phyloP scores from a whole-genome alignment of 2,888 invertebrate species.

The Beris morrisii region DNA sequence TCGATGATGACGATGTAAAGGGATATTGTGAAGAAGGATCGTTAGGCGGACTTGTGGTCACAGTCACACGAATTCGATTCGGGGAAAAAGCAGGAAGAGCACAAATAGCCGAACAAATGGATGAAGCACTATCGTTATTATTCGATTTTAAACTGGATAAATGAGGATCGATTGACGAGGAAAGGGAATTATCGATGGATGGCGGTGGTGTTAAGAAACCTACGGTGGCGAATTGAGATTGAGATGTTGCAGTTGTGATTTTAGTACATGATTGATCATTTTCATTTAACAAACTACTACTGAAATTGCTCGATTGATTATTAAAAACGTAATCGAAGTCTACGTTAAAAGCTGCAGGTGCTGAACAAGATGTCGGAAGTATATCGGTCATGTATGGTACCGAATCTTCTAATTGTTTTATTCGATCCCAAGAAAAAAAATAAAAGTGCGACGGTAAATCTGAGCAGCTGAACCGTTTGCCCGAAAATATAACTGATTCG shows the following conservation, averaged over 20 bases:
- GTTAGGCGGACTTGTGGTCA: constrained; percentile 20
- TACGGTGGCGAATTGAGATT: constrained; percentile 36
- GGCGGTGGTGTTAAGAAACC: constrained; percentile 1
- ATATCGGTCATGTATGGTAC: constrained; percentile 18
- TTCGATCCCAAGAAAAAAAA: not conserved
- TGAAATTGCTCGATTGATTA: not conserved
- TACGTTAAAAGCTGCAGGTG: constrained; percentile 31
- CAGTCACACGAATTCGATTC: constrained; percentile 21
- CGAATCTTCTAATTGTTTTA: constrained; percentile 8
- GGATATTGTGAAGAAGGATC: not conserved
- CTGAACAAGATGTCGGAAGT: constrained; percentile 34
- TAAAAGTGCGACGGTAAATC: constrained; percentile 1
- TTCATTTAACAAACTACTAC: not conserved
- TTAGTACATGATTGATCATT: constrained; percentile 5
- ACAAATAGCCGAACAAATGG: constrained; percentile 14
- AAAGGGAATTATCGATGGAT: constrained; percentile 29
- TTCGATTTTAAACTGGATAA: not conserved
- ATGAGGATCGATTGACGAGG: constrained; percentile 27
- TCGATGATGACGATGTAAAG: constrained; percentile 37
- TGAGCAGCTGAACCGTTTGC: constrained; percentile 23
- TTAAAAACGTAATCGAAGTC: not conserved
- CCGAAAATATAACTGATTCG: constrained; percentile 19
- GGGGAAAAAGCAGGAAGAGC: not conserved
- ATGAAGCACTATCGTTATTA: constrained; percentile 20
- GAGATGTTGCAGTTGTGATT: constrained; percentile 33